phyloP scores from a whole-genome alignment of 2,113 vertebrate genomes.

The Pristiophorus japonicus region DNA sequence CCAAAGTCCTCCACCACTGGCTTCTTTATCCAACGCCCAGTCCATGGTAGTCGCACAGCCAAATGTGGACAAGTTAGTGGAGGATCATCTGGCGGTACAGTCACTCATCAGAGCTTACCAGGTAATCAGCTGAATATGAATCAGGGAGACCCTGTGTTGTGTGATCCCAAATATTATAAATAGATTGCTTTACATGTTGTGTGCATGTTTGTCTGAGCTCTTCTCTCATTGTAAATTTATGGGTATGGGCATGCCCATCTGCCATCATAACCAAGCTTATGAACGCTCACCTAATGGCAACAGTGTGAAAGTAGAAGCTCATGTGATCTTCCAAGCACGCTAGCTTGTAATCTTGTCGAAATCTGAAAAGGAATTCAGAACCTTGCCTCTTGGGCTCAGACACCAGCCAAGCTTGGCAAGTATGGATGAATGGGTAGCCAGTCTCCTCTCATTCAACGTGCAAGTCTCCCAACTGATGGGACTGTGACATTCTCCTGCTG shows the following conservation, averaged over 20 bases:
- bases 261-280: background rate
- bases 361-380: background rate
- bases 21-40: constrained; percentile 52
- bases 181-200: background rate
- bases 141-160: too few relatives aligned
- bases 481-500: background rate
- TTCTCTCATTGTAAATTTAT: background rate
- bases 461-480: background rate
- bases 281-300: background rate
- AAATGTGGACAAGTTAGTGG: constrained; percentile 79
- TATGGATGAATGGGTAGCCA: background rate
- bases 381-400: background rate
- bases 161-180: background rate
- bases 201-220: too few relatives aligned
- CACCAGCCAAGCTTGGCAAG: background rate
- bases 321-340: background rate
- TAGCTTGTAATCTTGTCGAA: background rate
- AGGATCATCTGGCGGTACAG: constrained; percentile 86
- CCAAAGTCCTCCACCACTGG: constrained; percentile 71
- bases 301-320: background rate
- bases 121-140: constrained; percentile 56
- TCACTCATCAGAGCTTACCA: constrained; percentile 90
- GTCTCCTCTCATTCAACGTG: background rate
- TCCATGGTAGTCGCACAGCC: constrained; percentile 61
- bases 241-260: background rate